phyloP scores from a whole-genome alignment of 2,113 vertebrate species.

The Camelus bactrianus region DNA sequence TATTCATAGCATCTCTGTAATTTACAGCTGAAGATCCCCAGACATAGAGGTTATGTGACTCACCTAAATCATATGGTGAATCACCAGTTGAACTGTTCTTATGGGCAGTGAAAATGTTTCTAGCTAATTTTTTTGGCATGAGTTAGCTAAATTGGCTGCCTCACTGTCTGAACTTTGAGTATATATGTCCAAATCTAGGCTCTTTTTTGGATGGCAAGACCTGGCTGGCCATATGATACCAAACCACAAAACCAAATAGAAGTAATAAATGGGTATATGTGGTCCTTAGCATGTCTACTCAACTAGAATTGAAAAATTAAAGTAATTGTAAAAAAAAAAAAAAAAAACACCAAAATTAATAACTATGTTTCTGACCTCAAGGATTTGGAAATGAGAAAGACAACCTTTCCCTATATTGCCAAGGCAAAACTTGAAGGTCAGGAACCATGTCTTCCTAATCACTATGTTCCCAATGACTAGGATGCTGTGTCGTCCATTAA shows the following conservation, averaged over 20 bases:
- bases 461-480: background rate
- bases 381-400: background rate
- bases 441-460: background rate
- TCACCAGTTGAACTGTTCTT: slow-evolving; percentile 71
- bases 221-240: slow-evolving; percentile 31
- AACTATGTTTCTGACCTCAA: slow-evolving; percentile 39
- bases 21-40: slow-evolving; percentile 69
- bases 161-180: slow-evolving; percentile 59
- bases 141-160: slow-evolving; percentile 71
- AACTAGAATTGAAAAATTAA: slow-evolving; percentile 49
- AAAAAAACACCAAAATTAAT: background rate
- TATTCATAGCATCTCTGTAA: slow-evolving; percentile 65
- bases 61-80: slow-evolving; percentile 75
- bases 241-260: slow-evolving; percentile 48
- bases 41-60: slow-evolving; percentile 76
- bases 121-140: slow-evolving; percentile 75
- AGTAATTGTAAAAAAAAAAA: slow-evolving; percentile 47
- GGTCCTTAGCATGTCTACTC: slow-evolving; percentile 34
- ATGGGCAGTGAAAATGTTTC: slow-evolving; percentile 71
- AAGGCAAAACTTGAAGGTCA: slow-evolving; percentile 39
- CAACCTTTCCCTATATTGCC: background rate
- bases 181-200: slow-evolving; percentile 47
- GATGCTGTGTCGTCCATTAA: background rate
- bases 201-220: slow-evolving; percentile 59
- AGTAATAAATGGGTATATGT: slow-evolving; percentile 7